Evolutionary conservation across 1,140 invertebrate genomes (phyloP), one percentile per base, ranked within the genome.

Genomic region (Solenopsis fugax): DNA sequence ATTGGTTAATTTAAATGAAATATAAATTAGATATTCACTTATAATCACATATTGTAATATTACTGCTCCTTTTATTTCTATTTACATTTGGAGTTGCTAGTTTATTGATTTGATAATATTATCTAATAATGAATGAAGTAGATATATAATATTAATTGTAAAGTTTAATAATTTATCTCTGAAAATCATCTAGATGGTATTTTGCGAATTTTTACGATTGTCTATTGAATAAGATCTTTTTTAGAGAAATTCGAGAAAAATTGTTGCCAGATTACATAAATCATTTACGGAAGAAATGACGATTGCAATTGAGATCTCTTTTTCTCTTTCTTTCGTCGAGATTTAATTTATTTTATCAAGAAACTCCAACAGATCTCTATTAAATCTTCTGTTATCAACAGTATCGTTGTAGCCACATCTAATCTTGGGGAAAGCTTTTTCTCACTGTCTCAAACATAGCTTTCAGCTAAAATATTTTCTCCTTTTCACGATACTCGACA

Each of bases 391-490:
- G 41, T 4, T 58, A n/a, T 71, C 50, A 65, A 78, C 5, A 67
- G 3, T 50, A 80, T n/a, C 6, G 5, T 45, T 56, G 16, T 34
- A n/a, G 13, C 1, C 1, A 16, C 10, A 6, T 56, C 16, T 81
- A 81, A 81, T 81, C 50, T 72, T 21, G 16, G 10, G 18, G 21
- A 81, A 54, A 82, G 29, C 37, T 82, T 21, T 82, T 21, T 9
- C 21, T 45, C 34, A 29, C 12, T 52, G n/a, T 52, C 34, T 58
- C n/a, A 48, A 52, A 81, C 4, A 5, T 54, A 67, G 21, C 21
- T 81, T 72, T 72, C 10, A 56, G 16, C 37, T 41, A 18, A 82
- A 71, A 72, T 81, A 29, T 71, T 45, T 71, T 82, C 5, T 45
- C 13, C 18, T 7, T 21, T 29, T 41, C 5, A 9, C 13, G 4